Conservation (phyloP, 53 echinoderm and acorn worm genomes). For the Astropecten irregularis region DNA sequence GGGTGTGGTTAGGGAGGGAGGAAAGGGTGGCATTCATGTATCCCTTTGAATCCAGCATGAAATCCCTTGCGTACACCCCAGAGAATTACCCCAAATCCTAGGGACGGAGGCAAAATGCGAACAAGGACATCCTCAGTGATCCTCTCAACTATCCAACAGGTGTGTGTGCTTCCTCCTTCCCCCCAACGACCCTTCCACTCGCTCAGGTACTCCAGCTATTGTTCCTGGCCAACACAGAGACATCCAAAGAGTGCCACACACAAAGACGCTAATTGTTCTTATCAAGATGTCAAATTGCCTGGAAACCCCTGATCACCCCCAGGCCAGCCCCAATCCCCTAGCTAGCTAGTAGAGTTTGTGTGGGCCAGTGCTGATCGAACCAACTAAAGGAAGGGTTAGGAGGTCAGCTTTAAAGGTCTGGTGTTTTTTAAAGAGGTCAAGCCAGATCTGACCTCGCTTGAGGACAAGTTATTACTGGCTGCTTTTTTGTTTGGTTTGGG, state of each 20-base stretch:
- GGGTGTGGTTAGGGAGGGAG: too few species aligned
- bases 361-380: neutral
- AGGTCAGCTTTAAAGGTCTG: constrained; percentile 32
- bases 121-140: neutral
- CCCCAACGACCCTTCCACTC: neutral
- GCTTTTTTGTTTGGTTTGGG: constrained; percentile 22
- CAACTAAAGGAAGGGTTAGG: neutral
- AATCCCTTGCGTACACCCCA: too few species aligned
- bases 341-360: neutral
- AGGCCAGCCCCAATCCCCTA: too few species aligned
- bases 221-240: constrained; percentile 16
- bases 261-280: constrained; percentile 48
- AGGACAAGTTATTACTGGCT: neutral
- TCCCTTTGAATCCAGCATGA: too few species aligned
- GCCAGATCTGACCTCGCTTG: constrained; percentile 28
- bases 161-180: too few species aligned
- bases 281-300: constrained; percentile 27
- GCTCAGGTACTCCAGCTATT: constrained; percentile 36
- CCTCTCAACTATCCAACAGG: constrained; percentile 16
- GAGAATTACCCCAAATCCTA: too few species aligned
- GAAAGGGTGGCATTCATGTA: too few species aligned
- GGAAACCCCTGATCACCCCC: too few species aligned
- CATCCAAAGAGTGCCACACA: constrained; percentile 38
- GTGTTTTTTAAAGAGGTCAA: too few species aligned
- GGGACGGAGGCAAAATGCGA: too few species aligned